These are phyloP conservation scores for Thalassarche chlororhynchos DNA, from an alignment of 2,113 vertebrate species.

Conservation along the genomic window DNA sequence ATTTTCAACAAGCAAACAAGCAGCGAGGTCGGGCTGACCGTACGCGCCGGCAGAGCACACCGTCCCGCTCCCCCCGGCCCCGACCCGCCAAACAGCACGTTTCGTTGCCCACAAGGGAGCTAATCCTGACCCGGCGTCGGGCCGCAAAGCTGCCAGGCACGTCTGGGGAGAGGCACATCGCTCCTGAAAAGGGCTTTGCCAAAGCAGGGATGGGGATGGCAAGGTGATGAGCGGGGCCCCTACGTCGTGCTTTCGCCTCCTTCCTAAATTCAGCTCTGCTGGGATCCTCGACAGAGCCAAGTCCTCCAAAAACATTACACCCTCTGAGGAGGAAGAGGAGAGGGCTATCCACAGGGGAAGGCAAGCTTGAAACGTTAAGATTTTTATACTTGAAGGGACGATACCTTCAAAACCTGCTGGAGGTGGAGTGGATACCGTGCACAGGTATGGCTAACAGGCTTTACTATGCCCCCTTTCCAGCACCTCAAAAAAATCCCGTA, in stretches of 20 bases:
- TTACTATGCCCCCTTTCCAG: neutral
- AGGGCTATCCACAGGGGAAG: neutral
- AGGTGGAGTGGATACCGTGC: neutral
- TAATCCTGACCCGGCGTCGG: fast-evolving
- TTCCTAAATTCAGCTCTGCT: neutral
- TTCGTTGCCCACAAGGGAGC: fast-evolving
- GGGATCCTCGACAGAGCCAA: neutral
- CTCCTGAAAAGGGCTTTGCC: neutral
- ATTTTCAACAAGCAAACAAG: neutral
- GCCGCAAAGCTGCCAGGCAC: neutral
- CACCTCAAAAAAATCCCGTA: neutral
- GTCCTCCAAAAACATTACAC: neutral
- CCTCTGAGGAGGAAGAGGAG: neutral
- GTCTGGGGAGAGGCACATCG: fast-evolving
- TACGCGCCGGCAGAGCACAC: fast-evolving
- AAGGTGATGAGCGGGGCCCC: fast-evolving
- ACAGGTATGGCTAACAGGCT: neutral
- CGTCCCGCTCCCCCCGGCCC: fast-evolving
- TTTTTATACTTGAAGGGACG: neutral
- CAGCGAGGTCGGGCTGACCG: neutral
- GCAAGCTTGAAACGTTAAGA: neutral
- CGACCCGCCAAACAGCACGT: fast-evolving
- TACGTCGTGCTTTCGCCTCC: fast-evolving
- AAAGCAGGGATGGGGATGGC: fast-evolving
- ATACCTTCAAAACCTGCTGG: neutral